Evolutionary conservation across 2,113 vertebrate species (phyloP), one percentile per base, ranked within the genome.

Genomic region (Acanthisitta chloris): DNA sequence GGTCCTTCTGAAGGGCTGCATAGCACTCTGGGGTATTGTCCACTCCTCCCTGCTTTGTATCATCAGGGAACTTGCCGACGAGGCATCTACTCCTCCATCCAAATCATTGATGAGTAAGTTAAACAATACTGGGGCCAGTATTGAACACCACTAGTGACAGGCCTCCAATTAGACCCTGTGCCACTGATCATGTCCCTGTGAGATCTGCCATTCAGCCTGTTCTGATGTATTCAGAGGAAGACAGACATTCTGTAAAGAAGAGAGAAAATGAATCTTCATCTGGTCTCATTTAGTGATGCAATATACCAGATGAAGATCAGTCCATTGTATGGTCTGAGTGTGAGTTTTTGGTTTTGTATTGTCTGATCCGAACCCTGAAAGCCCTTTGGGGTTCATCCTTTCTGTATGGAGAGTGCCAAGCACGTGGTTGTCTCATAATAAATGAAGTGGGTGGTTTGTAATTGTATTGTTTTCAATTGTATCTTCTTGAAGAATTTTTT

Each of bases 261-360:
- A 80, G 57, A 90, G 45, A 80, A 81, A 90, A 91, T 28, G 29
- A 40, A 65, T 92, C 48, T 91, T 96, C 87, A 95, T 92, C 87
- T 97, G 95, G 78, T 95, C 70, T 95, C 12, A 82, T 92, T 96
- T 96, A 96, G 74, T 42, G 70, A 69, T 85, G 64, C 31, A 89
- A n/a, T 69, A 76, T 52, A 29, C 81, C 90, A 95, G 89, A 97
- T 80, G 93, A 92, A 82, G 62, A 92, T 94, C 81, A 70, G 59
- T 86, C 78, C 67, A 87, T 87, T 96, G 93, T 97, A 78, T 94
- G 91, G 94, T 91, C 93, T 95, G 85, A 85, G 6, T 86, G 64
- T 88, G 93, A 64, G 46, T 4, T 96, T 96, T 94, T 82, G 54
- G 66, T 52, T 94, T 96, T 92, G 58, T 91, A 82, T 96, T 96